phyloP scores from a whole-genome alignment of 2,797 vertebrate species.

The Etheostoma nigrum region DNA sequence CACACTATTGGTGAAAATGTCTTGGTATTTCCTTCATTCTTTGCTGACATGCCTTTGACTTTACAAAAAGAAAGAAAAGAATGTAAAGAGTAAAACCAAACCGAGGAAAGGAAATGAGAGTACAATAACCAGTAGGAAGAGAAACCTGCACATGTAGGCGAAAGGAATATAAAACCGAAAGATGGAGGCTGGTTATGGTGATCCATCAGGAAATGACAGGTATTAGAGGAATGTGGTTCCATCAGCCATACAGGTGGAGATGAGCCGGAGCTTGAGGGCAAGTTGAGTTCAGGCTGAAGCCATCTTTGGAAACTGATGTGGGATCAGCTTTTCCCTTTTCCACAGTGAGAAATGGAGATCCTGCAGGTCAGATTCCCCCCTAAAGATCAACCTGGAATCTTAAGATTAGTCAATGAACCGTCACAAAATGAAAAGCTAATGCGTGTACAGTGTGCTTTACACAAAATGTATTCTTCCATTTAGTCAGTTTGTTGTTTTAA shows the following conservation, averaged over 20 bases:
- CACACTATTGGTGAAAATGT: not conserved
- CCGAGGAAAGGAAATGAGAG: slow-evolving; percentile 44
- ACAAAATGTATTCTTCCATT: not conserved
- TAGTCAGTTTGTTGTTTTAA: too few relatives aligned
- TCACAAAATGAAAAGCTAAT: not conserved
- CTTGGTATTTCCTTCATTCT: slow-evolving; percentile 20
- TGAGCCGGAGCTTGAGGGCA: not conserved
- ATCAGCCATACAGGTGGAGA: slow-evolving; percentile 40
- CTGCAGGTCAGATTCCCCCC: not conserved
- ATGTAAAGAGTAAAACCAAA: slow-evolving; percentile 38
- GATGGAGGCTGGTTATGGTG: not conserved
- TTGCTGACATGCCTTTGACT: not conserved
- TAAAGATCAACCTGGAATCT: not conserved
- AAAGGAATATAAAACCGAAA: not conserved
- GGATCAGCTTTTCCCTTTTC: slow-evolving; percentile 37
- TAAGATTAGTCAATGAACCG: not conserved
- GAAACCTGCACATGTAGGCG: not conserved
- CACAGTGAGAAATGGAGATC: not conserved
- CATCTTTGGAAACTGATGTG: slow-evolving; percentile 13
- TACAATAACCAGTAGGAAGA: not conserved
- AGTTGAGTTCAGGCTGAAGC: not conserved
- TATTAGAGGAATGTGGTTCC: slow-evolving; percentile 43
- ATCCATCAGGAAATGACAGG: slow-evolving; percentile 65
- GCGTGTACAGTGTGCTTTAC: not conserved
- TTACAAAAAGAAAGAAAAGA: not conserved